Percentiles rank a stretch among this genome's conserved stretches.
Evolutionary conservation across 2,888 invertebrate species (phyloP).

Genomic region (Fragum whitleyi): DNA sequence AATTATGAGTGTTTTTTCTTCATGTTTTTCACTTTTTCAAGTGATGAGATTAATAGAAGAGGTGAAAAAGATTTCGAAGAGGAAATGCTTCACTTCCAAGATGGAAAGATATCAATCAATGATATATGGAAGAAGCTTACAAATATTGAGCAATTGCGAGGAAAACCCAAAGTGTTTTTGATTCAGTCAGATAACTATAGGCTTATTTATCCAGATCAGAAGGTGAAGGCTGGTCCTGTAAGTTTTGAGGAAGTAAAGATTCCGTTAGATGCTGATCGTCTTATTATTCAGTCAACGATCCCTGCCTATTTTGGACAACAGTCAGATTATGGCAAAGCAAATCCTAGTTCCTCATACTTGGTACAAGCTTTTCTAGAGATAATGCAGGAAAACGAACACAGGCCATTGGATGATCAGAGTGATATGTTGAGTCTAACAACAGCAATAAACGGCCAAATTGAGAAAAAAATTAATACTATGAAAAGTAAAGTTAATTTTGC

Average conservation of each 20-base stretch:
- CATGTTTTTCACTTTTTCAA: slow-evolving; percentile 12
- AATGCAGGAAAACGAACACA: neutral
- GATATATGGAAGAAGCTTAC: slow-evolving; percentile 1
- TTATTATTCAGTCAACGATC: slow-evolving; percentile 18
- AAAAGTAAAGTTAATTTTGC: neutral
- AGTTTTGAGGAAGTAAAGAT: neutral
- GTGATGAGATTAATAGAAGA: neutral
- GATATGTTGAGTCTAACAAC: slow-evolving; percentile 2
- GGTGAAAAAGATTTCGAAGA: neutral
- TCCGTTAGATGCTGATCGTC: slow-evolving; percentile 4
- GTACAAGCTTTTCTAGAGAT: slow-evolving; percentile 8
- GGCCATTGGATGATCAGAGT: neutral
- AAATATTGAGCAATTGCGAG: neutral
- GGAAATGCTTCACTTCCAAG: slow-evolving; percentile 2
- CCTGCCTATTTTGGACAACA: neutral
- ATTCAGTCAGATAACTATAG: slow-evolving; percentile 8
- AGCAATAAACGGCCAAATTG: neutral
- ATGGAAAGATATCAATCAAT: neutral
- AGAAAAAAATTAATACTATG: neutral
- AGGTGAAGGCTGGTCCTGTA: neutral
- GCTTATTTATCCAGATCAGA: neutral
- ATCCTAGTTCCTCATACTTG: neutral
- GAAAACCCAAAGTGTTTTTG: slow-evolving; percentile 11
- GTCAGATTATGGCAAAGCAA: neutral
- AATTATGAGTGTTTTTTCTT: slow-evolving; percentile 18